Evolutionary conservation across 1,140 invertebrate species (phyloP).

Genomic region (Anoplolepis gracilipes): DNA sequence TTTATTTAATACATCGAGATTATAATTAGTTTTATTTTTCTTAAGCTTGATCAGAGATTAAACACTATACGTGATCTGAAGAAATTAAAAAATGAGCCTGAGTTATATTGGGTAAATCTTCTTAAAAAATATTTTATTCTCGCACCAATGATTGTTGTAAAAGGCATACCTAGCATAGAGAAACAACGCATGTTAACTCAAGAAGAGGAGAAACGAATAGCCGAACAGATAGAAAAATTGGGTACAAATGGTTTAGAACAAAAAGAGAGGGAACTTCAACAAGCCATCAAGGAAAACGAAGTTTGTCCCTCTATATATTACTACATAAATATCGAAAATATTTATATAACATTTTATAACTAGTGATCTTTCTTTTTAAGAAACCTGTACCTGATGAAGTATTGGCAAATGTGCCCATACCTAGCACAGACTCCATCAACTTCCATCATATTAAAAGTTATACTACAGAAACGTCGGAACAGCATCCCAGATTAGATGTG

Average conservation of each 20-base stretch:
- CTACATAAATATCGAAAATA: conserved; percentile 27
- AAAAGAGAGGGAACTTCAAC: conserved; percentile 88
- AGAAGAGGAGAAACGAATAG: conserved; percentile 89
- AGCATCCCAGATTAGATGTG: conserved; percentile 88
- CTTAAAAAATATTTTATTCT: conserved; percentile 91
- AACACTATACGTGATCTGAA: conserved; percentile 90
- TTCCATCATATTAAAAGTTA: conserved; percentile 90
- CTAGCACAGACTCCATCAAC: conserved; percentile 89
- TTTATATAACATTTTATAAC: conserved; percentile 17
- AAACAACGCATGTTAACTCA: conserved; percentile 88
- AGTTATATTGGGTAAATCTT: conserved; percentile 91
- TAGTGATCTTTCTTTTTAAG: conserved; percentile 80
- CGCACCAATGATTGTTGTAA: conserved; percentile 85
- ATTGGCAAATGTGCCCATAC: conserved; percentile 90
- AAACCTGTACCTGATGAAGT: conserved; percentile 88
- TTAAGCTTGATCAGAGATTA: conserved; percentile 90
- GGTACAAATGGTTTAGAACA: conserved; percentile 89
- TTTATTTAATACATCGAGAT: conserved; percentile 16
- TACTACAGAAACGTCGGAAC: conserved; percentile 83
- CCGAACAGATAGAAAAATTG: conserved; percentile 88
- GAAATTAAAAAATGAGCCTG: conserved; percentile 88
- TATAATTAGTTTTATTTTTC: conserved; percentile 47
- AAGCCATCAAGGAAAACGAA: conserved; percentile 92
- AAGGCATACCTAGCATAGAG: conserved; percentile 87
- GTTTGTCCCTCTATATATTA: conserved; percentile 81